phyloP scores from a whole-genome alignment of 2,888 invertebrate species.

The Chrysomela aeneicollis region DNA sequence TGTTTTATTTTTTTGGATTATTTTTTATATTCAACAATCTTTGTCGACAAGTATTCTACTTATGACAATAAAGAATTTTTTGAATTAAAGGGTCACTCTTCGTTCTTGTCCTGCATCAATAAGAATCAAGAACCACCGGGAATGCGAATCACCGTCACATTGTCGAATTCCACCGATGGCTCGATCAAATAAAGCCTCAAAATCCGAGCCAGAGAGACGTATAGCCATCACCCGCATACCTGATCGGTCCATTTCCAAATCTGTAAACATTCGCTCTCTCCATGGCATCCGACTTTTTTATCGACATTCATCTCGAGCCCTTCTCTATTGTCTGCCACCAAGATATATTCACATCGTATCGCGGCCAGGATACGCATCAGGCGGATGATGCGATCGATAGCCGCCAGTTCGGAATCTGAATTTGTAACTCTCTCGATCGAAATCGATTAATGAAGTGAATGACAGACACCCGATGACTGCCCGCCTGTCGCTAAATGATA shows the following conservation, averaged over 20 bases:
- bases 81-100: too few relatives aligned
- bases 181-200: constrained; percentile 16
- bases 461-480: background rate
- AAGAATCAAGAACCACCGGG: background rate
- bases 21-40: too few relatives aligned
- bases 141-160: background rate
- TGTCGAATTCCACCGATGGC: background rate
- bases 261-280: constrained; percentile 32
- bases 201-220: constrained; percentile 11
- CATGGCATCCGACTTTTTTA: constrained; percentile 45
- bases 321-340: constrained; percentile 35
- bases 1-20: too few relatives aligned
- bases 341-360: constrained; percentile 34
- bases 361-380: constrained; percentile 12
- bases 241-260: constrained; percentile 21
- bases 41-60: too few relatives aligned
- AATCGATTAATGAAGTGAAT: background rate
- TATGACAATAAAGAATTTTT: too few relatives aligned
- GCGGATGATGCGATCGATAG: constrained; percentile 18
- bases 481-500: background rate
- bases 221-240: constrained; percentile 22
- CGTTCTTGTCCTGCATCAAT: background rate
- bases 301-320: constrained; percentile 33
- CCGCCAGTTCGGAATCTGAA: constrained; percentile 12
- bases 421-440: background rate